A percentile compares a stretch with the other conserved stretches of the same genome.
Conservation (phyloP, 2,888 invertebrate genomes). For the Syritta pipiens region DNA sequence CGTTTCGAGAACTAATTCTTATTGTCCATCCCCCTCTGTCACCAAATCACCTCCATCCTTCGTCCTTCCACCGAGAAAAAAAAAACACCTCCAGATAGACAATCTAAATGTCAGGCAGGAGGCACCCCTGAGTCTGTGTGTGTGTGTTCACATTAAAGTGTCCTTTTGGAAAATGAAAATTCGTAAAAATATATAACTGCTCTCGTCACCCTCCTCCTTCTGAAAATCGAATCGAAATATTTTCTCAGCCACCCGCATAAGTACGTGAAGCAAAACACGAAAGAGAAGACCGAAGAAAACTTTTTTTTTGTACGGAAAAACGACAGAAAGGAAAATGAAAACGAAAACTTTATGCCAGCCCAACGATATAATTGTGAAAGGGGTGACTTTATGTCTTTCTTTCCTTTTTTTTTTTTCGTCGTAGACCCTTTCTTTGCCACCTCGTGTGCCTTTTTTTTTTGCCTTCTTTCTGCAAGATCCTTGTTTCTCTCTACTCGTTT, state of each 20-base stretch:
- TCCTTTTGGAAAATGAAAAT: conserved; percentile 26
- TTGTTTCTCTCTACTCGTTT: not conserved
- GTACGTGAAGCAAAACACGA: not conserved
- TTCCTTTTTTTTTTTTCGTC: no score
- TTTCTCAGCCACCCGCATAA: not conserved
- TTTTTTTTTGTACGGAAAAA: not conserved
- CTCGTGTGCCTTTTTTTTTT: not conserved
- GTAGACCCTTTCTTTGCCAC: no score
- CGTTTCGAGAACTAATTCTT: no score
- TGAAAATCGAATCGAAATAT: conserved; percentile 25
- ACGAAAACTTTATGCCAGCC: conserved; percentile 15
- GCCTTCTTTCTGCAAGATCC: not conserved
- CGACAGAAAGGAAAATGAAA: not conserved
- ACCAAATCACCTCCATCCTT: not conserved
- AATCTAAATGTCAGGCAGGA: conserved; percentile 2
- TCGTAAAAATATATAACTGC: conserved; percentile 26
- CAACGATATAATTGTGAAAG: conserved; percentile 48
- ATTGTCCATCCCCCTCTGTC: no score
- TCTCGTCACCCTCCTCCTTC: not conserved
- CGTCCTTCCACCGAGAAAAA: not conserved
- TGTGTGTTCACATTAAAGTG: conserved; percentile 19
- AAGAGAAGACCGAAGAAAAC: conserved; percentile 5
- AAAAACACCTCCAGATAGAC: conserved; percentile 6
- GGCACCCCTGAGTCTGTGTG: not conserved
- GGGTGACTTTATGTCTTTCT: conserved; percentile 54